Evolutionary conservation across 1,140 invertebrate species (phyloP).

Genomic region (Glossosoma conforme): DNA sequence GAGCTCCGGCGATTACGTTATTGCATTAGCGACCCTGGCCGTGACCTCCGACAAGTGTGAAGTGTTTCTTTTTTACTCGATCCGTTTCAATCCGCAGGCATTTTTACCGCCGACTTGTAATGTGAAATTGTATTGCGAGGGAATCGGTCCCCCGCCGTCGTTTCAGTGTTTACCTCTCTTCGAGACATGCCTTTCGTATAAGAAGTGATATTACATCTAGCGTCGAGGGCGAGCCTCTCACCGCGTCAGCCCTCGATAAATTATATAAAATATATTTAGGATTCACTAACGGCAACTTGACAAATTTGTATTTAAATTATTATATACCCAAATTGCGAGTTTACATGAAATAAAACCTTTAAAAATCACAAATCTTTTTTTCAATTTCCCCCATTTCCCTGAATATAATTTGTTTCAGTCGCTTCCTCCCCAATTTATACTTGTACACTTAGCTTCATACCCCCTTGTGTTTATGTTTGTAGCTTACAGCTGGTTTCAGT

Average conservation of each 20-base stretch:
- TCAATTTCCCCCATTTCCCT: slow-evolving; percentile 6
- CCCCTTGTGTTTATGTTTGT: too few species aligned
- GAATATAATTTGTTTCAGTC: too few species aligned
- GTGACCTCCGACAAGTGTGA: not conserved
- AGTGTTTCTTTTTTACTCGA: not conserved
- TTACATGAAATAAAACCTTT: slow-evolving; percentile 53
- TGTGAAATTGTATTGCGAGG: not conserved
- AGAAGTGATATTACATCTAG: slow-evolving; percentile 27
- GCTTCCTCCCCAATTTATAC: too few species aligned
- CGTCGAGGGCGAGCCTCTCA: slow-evolving; percentile 7
- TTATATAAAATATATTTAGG: slow-evolving; percentile 24
- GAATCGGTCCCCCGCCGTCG: slow-evolving; percentile 13
- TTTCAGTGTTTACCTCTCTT: slow-evolving; percentile 47
- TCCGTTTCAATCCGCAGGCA: too few species aligned
- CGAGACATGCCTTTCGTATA: slow-evolving; percentile 53
- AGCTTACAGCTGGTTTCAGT: too few species aligned
- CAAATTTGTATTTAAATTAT: slow-evolving; percentile 51
- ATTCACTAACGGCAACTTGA: slow-evolving; percentile 29
- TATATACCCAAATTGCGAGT: slow-evolving; percentile 51
- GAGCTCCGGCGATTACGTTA: too few species aligned
- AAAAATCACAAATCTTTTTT: slow-evolving; percentile 22
- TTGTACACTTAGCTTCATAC: too few species aligned
- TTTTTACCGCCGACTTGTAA: too few species aligned
- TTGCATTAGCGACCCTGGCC: too few species aligned
- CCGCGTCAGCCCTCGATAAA: slow-evolving; percentile 21